Evolutionary conservation across 2,113 vertebrate species (phyloP).

Genomic region (Paratilapia polleni): DNA sequence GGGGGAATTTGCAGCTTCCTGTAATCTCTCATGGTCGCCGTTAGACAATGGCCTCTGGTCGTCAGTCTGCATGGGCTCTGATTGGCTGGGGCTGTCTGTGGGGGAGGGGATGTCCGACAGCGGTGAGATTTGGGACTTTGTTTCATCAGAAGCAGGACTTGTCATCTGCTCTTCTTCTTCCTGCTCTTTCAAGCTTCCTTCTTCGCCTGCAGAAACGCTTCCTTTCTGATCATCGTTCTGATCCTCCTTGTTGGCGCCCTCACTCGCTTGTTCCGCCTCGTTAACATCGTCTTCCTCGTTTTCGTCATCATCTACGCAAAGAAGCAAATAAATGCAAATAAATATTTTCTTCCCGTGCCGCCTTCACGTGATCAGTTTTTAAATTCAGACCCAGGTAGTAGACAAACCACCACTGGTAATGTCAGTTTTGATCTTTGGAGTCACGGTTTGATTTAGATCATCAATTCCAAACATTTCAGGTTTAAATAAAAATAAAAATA

Average conservation of each 20-base stretch:
- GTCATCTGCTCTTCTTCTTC: constrained; percentile 40
- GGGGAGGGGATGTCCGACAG: constrained; percentile 52
- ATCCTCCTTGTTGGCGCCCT: constrained; percentile 18
- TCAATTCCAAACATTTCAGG: no score
- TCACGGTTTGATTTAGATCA: no score
- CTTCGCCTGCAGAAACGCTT: constrained; percentile 15
- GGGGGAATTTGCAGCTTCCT: constrained; percentile 48
- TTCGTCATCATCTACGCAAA: constrained; percentile 59
- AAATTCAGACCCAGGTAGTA: background rate
- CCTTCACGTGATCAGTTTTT: rapidly evolving
- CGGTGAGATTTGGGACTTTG: constrained; percentile 14
- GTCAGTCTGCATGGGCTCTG: constrained; percentile 25
- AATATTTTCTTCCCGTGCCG: background rate
- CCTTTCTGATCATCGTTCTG: background rate
- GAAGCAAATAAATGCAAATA: background rate
- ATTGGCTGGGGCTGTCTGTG: constrained; percentile 71
- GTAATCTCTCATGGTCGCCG: background rate
- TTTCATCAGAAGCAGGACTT: constrained; percentile 36
- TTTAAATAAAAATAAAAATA: no score
- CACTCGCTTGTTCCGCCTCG: constrained; percentile 22
- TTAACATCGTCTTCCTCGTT: constrained; percentile 52
- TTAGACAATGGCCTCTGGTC: background rate
- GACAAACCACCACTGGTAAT: no score
- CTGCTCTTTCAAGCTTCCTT: constrained; percentile 43
- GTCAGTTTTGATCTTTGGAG: no score